A percentile compares a stretch with the other conserved stretches of the same genome.
Evolutionary conservation across 2,888 invertebrate species (phyloP).

Genomic region (Acanthosepion pharaonis): DNA sequence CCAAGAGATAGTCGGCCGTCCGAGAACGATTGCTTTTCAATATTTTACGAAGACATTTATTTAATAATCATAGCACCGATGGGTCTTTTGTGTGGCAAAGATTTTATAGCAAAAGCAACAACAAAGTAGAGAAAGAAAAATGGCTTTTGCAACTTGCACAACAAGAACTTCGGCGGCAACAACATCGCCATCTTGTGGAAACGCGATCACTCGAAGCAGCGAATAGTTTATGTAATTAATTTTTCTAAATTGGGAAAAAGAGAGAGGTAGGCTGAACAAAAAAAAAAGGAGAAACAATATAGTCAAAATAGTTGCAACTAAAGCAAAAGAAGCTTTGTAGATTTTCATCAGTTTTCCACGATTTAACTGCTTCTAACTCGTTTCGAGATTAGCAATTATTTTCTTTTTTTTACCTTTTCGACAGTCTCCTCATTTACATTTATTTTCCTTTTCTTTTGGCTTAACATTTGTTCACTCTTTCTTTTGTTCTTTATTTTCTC

Average conservation of each 20-base stretch:
- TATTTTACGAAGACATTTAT: conserved; percentile 23
- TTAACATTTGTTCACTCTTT: too few relatives aligned
- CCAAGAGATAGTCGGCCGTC: not conserved
- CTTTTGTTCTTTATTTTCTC: too few relatives aligned
- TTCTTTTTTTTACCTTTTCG: too few relatives aligned
- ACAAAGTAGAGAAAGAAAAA: not conserved
- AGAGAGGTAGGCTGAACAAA: not conserved
- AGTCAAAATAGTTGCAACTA: not conserved
- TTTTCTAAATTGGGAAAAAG: not conserved
- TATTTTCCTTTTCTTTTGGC: too few relatives aligned
- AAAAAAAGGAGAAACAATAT: not conserved
- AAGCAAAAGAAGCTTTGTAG: not conserved
- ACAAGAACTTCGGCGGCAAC: not conserved
- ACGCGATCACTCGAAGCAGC: not conserved
- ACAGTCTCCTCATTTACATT: too few relatives aligned
- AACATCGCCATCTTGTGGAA: not conserved
- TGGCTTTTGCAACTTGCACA: not conserved
- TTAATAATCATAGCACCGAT: not conserved
- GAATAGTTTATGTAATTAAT: not conserved
- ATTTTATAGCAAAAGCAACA: not conserved
- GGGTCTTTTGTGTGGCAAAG: not conserved
- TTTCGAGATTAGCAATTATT: too few relatives aligned
- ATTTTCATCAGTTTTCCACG: too few relatives aligned
- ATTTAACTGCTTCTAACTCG: too few relatives aligned
- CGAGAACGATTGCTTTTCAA: conserved; percentile 14